Base-by-base conservation (phyloP, 2,888 invertebrate species). In the Merodon equestris region DNA sequence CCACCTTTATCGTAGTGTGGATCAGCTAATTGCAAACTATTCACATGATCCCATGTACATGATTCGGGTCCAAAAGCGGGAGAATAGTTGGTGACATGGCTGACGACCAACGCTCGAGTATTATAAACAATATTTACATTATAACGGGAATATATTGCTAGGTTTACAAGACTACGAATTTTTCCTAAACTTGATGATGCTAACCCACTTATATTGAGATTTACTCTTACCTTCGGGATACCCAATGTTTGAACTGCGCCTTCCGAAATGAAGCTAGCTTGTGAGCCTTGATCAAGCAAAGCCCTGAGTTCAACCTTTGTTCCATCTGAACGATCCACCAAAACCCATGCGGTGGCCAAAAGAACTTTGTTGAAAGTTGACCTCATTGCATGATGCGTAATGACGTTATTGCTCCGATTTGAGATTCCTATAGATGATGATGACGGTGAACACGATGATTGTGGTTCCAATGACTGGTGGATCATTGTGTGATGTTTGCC, bases 1-100 rank as follows among this genome's bases (percentile, higher is more conserved):
- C 58, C 15, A 27, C 45, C 58, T 17, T 45, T 44, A 17, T 45
- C 45, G 34, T 45, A 34, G 34, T 58, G 45, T 1, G 58, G 58
- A 34, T 58, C 45, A 34, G 58, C 36, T 12, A 58, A 34, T 58
- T 40, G 45, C 18, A 27, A 27, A 27, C 27, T 27, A 27, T 27
- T 27, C 15, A 58, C 14, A 13, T 58, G 58, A 58, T 58, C 58
- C 58, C 36, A 58, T 58, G n/a, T 13, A 12, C 42, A 15, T 38
- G 12, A 34, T 34, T 13, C 9, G 1, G 45, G n/a, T 34, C 17
- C 45, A 44, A 9, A 40, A 9, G 54, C 17, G 12, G 18, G 18
- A 40, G 42, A 42, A n/a, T 56, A 56, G 27, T 18, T 42, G 1
- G 40, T 38, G 42, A 38, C 18, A 42, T 40, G 40, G 17, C 10